A percentile compares a stretch with the other conserved stretches of the same genome.
These are phyloP conservation scores for Drosophila sulfurigaster DNA, from an alignment of 1,140 invertebrate genomes.

Conservation along the genomic window DNA sequence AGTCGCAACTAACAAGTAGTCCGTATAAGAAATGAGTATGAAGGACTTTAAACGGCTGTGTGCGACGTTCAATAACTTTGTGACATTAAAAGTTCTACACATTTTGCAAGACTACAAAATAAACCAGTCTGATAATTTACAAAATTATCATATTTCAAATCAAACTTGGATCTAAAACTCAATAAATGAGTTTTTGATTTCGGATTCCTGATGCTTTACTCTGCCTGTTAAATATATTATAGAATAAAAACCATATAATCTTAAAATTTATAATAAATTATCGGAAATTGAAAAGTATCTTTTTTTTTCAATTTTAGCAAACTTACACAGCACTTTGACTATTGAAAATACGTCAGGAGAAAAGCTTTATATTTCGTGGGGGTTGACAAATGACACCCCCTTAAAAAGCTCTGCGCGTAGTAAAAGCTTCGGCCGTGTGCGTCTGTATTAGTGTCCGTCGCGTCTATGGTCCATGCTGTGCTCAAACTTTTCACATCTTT, in stretches of 20 bases:
- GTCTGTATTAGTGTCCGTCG: neutral
- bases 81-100: neutral
- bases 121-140: neutral
- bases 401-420: constrained; percentile 46
- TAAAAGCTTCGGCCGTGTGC: constrained; percentile 40
- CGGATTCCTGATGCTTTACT: no score
- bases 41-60: neutral
- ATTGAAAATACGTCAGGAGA: neutral
- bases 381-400: constrained; percentile 18
- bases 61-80: neutral
- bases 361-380: constrained; percentile 15
- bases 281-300: neutral
- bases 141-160: no score
- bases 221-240: no score
- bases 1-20: constrained; percentile 4
- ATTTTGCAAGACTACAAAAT: neutral
- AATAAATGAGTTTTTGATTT: no score
- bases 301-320: neutral
- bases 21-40: neutral
- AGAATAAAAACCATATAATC: no score
- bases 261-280: no score
- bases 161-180: no score
- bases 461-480: constrained; percentile 51
- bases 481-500: constrained; percentile 65
- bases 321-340: constrained; percentile 35